phyloP scores from a whole-genome alignment of 2,888 invertebrate species.

The Metallyticus violacea region DNA sequence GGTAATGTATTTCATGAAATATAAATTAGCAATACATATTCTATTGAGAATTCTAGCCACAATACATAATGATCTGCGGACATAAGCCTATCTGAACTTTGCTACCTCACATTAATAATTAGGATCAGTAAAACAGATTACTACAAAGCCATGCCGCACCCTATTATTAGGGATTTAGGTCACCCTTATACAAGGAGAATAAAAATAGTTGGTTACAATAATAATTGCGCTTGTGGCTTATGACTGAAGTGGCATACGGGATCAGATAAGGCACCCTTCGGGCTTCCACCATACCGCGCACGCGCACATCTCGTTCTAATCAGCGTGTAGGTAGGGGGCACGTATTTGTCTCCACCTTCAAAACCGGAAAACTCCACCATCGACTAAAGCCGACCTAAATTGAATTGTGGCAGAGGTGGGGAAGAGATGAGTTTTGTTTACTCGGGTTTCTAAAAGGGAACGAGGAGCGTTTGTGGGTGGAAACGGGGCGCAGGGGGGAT shows the following conservation, averaged over 20 bases:
- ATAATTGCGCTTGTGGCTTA: background rate
- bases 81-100: too few relatives aligned
- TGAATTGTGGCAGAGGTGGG: constrained; percentile 13
- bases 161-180: background rate
- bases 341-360: background rate
- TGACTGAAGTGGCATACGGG: background rate
- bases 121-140: background rate
- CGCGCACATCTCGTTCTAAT: background rate
- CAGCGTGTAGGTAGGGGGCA: background rate
- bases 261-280: background rate
- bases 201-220: background rate
- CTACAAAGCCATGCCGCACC: background rate
- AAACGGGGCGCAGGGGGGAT: too few relatives aligned
- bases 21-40: too few relatives aligned
- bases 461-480: background rate
- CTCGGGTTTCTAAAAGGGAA: constrained; percentile 17
- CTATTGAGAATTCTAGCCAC: too few relatives aligned
- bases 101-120: background rate
- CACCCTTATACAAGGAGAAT: background rate
- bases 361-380: constrained; percentile 8
- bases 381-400: constrained; percentile 10
- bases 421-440: background rate
- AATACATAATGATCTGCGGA: background rate
- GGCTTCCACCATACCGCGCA: background rate
- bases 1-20: too few relatives aligned